Conservation (phyloP, 1,140 invertebrate genomes). For the Arctopsyche grandis region DNA sequence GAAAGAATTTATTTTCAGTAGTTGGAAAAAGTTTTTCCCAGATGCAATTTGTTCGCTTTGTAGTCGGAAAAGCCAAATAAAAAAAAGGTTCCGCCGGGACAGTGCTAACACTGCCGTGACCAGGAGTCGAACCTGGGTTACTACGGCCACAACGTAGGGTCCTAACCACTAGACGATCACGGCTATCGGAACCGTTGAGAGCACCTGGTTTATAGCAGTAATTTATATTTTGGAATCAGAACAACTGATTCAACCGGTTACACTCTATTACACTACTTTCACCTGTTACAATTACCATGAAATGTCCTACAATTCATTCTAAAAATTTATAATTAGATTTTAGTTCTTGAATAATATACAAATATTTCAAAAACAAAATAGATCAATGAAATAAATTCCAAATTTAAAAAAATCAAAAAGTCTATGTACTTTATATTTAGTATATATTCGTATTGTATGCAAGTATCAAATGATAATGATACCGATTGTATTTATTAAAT, state of each 20-base stretch:
- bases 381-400: too few species aligned
- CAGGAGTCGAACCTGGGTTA: conserved; percentile 89
- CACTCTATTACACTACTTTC: not conserved
- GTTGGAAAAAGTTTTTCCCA: not conserved
- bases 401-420: too few species aligned
- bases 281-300: not conserved
- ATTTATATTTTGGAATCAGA: not conserved
- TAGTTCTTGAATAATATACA: too few species aligned
- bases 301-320: not conserved
- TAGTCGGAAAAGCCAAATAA: not conserved
- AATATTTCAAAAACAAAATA: too few species aligned
- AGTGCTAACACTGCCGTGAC: conserved; percentile 72
- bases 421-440: too few species aligned
- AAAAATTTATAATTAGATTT: too few species aligned
- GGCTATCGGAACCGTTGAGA: conserved; percentile 64
- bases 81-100: conserved; percentile 15
- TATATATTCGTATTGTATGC: too few species aligned
- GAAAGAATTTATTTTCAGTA: not conserved
- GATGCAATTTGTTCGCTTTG: not conserved
- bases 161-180: conserved; percentile 85
- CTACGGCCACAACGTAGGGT: conserved; percentile 88
- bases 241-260: not conserved
- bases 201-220: not conserved
- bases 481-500: too few species aligned
- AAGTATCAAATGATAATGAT: too few species aligned